These are phyloP conservation scores for Pseudococcus viburni DNA, from an alignment of 2,888 invertebrate species.

Conservation along the genomic window DNA sequence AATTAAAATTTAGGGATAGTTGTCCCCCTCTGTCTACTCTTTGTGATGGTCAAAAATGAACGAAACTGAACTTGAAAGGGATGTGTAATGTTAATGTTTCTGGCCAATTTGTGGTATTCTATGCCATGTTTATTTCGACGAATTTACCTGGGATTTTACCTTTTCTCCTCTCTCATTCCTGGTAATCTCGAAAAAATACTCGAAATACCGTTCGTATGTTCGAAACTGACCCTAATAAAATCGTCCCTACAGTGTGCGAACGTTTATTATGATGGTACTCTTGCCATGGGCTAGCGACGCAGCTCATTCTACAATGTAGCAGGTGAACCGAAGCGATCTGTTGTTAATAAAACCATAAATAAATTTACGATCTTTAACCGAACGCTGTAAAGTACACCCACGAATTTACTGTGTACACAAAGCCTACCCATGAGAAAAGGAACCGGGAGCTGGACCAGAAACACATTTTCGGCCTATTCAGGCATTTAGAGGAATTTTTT, in stretches of 20 bases:
- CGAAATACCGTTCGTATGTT: not conserved
- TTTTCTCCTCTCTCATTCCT: not conserved
- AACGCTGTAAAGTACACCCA: slow-evolving; percentile 22
- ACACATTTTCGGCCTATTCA: too few species aligned
- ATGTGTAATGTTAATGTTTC: too few species aligned
- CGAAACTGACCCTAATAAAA: not conserved
- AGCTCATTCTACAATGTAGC: slow-evolving; percentile 15
- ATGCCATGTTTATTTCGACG: too few species aligned
- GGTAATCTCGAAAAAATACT: not conserved
- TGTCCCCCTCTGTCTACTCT: too few species aligned
- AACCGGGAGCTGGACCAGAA: too few species aligned
- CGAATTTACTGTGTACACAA: not conserved
- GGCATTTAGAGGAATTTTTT: not conserved
- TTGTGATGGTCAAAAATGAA: too few species aligned
- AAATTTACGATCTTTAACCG: slow-evolving; percentile 35
- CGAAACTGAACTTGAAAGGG: too few species aligned
- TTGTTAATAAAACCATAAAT: slow-evolving; percentile 33
- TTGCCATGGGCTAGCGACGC: not conserved
- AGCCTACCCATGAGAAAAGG: not conserved
- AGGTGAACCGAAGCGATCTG: not conserved
- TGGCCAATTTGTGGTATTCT: too few species aligned
- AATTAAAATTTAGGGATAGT: too few species aligned
- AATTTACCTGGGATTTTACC: not conserved
- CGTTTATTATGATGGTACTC: not conserved
- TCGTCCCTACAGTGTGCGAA: not conserved